Evolutionary conservation across 2,888 invertebrate species (phyloP), one percentile per base, ranked within the genome.

Genomic region (Drosophila aldrichi): DNA sequence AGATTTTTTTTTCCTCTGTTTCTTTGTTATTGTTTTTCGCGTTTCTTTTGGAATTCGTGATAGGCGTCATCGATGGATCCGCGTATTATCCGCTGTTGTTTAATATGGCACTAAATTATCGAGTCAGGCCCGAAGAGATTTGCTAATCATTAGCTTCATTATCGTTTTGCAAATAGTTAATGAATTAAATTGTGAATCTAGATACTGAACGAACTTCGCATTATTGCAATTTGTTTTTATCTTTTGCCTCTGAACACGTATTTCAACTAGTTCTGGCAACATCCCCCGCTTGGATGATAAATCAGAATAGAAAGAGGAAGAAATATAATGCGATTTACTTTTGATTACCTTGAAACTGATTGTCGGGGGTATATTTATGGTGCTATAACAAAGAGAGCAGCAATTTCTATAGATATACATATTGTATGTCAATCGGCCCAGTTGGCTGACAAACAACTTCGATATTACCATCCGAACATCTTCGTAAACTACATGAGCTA

Each of bases 31-130:
- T 34, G 4, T 34, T 3, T 41, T 43, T 57, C 0, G 32, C 40
- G 6, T 25, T 16, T 20, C 40, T 61, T 61, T 57, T 18, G 56
- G 46, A 43, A 41, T 71, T 75, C 74, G 74, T 75, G 74, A 74
- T 76, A 16, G n/a, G 62, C 73, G 70, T 73, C 73, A 73, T 60
- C 43, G 25, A 59, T 46, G 41, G 54, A 74, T 68, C 44, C 58
- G 41, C 66, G 34, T 32, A n/a, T 38, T 29, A 52, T 36, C 36
- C 48, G 52, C 36, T 34, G 36, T 63, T 57, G 57, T 14, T 44
- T 54, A 18, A 40, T 55, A 18, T 61, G 36, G 20, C 52, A 58
- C 34, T 51, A 22, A 75, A 63, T 74, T 57, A 70, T 52, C 70
- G 52, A 43, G 48, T 75, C 64, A 55, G 59, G 51, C 52, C 38